Evolutionary conservation across 2,888 invertebrate genomes (phyloP), one percentile per base, ranked within the genome.

Genomic region (Drosophila monieri): DNA sequence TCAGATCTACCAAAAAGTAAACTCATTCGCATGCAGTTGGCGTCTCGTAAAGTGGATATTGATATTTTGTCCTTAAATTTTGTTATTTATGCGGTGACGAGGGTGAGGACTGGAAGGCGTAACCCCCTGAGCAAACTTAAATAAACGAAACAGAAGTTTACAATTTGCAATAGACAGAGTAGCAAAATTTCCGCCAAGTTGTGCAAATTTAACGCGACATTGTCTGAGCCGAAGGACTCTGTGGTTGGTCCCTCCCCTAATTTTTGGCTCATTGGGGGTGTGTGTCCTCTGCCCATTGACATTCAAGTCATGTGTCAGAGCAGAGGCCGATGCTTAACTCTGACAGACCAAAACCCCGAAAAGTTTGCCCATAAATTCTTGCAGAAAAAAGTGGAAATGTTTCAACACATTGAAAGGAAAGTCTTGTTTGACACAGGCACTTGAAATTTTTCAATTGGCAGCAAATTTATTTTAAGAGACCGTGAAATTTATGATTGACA

Each of bases 51-150:
- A 91, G 91, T 91, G 91, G 91, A 91, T 91, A 91, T 91, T 91
- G 91, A 91, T 91, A 91, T 91, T 91, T 91, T 90, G 90, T 90
- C 85, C 89, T 90, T 88, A 90, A 90, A 90, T 90, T 90, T 85
- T 88, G 88, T 91, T 91, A 91, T 91, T 91, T 91, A 91, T 91
- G 91, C 90, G 85, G 77, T 74, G 76, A 78, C 73, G 70, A 47
- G 58, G 43, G 55, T 43, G 56, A 43, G 54, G n/a, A 44, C 21
- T 30, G 35, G 37, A 21, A 57, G 25, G 37, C 70, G 61, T 57
- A 27, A 23, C 46, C 62, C 72, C 47, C 77, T 53, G n/a, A 35
- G 23, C 21, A 43, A 66, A 72, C 41, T 54, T 25, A 61, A 56
- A 61, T 55, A 53, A 44, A 51, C 46, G 43, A 72, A 72, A 68